Percentiles rank a stretch among this genome's conserved stretches.
These are phyloP conservation scores for Malacoctenus gilli DNA, from an alignment of 2,797 vertebrate species.

Conservation along the genomic window DNA sequence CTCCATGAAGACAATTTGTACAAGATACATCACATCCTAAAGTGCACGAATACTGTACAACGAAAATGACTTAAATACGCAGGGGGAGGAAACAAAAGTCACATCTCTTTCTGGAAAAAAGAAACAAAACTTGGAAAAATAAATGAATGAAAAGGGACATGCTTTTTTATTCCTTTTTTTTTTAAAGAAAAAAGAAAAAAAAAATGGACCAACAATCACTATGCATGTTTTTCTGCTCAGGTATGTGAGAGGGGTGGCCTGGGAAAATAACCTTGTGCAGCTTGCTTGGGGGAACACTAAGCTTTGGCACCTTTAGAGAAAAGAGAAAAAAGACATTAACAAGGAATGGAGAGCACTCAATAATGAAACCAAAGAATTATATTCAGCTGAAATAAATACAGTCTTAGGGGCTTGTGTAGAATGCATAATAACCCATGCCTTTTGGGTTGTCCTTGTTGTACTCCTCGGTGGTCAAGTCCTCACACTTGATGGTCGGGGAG, in stretches of 20 bases:
- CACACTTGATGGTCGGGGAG: constrained; percentile 96
- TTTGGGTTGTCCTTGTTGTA: constrained; percentile 97
- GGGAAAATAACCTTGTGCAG: constrained; percentile 79
- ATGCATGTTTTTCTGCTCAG: constrained; percentile 77
- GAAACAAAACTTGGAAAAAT: constrained; percentile 56
- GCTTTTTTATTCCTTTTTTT: constrained; percentile 57
- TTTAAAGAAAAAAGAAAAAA: constrained; percentile 59
- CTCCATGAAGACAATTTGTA: constrained; percentile 87
- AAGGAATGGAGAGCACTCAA: constrained; percentile 74
- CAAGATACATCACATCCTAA: constrained; percentile 89
- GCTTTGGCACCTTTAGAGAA: constrained; percentile 94
- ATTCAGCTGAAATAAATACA: constrained; percentile 77
- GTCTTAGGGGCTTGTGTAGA: constrained; percentile 94
- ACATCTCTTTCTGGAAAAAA: constrained; percentile 72
- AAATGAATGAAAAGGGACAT: constrained; percentile 70
- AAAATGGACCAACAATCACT: constrained; percentile 79
- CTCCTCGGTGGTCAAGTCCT: constrained; percentile 94
- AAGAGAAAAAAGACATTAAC: constrained; percentile 86
- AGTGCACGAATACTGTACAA: constrained; percentile 87
- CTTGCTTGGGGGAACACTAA: constrained; percentile 85
- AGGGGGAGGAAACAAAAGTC: constrained; percentile 45
- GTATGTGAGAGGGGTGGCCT: constrained; percentile 76
- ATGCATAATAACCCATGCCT: constrained; percentile 97
- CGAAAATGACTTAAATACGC: constrained; percentile 87
- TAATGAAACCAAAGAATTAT: constrained; percentile 68